These are phyloP conservation scores for Acanthoscelides obtectus DNA, from an alignment of 2,888 invertebrate genomes.

Conservation along the genomic window DNA sequence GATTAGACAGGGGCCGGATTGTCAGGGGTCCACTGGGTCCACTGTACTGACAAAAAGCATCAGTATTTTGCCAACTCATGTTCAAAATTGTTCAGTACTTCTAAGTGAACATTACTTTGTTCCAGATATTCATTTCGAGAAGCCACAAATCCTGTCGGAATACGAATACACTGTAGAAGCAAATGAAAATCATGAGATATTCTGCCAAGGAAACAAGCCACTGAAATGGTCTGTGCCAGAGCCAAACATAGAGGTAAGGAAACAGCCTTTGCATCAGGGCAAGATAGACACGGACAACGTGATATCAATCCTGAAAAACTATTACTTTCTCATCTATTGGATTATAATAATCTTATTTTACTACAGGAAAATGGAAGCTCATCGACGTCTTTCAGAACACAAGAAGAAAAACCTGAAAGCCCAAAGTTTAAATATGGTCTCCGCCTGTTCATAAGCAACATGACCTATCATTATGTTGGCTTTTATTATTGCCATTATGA, in stretches of 20 bases:
- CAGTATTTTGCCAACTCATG: too few species aligned
- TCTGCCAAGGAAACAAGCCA: conserved; percentile 47
- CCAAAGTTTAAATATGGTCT: conserved; percentile 43
- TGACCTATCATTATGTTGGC: conserved; percentile 42
- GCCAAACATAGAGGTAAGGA: conserved; percentile 21
- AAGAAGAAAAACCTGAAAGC: conserved; percentile 25
- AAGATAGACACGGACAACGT: too few species aligned
- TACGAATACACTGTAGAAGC: conserved; percentile 23
- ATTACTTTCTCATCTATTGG: not conserved
- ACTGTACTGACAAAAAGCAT: too few species aligned
- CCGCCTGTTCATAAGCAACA: conserved; percentile 43
- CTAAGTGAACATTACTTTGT: not conserved
- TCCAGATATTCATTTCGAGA: not conserved
- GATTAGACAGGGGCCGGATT: too few species aligned
- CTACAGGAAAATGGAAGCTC: conserved; percentile 1
- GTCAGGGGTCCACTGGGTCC: too few species aligned
- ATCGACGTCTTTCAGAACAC: not conserved
- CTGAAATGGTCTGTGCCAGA: conserved; percentile 43
- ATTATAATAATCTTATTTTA: not conserved
- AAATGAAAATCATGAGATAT: conserved; percentile 41
- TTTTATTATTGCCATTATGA: conserved; percentile 44
- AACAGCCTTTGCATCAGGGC: too few species aligned
- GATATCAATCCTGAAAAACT: not conserved
- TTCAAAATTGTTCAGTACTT: too few species aligned
- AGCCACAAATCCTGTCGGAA: conserved; percentile 13